These are phyloP conservation scores for Drosophila limbata DNA, from an alignment of 2,888 invertebrate species.

Conservation along the genomic window DNA sequence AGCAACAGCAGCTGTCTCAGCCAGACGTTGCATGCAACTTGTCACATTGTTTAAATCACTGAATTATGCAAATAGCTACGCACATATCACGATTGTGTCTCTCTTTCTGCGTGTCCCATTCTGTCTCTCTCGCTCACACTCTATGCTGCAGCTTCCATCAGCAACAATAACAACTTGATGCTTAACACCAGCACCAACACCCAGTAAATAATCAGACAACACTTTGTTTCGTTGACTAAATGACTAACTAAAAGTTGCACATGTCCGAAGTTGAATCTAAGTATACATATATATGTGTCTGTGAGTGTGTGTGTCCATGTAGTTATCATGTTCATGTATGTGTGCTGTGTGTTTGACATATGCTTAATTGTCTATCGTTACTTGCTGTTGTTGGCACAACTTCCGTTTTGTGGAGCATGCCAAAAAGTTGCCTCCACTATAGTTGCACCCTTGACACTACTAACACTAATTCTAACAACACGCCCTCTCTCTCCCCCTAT, in stretches of 20 bases:
- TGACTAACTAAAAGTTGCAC: slow-evolving; percentile 49
- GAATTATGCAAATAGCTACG: slow-evolving; percentile 77
- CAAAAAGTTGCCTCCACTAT: slow-evolving; percentile 59
- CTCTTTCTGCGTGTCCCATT: not conserved
- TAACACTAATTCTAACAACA: slow-evolving; percentile 16
- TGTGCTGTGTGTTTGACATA: slow-evolving; percentile 46
- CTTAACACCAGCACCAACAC: slow-evolving; percentile 35
- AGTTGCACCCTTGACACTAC: slow-evolving; percentile 72
- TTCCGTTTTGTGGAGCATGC: slow-evolving; percentile 61
- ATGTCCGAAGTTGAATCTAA: slow-evolving; percentile 18
- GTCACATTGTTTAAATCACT: slow-evolving; percentile 76
- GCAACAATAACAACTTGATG: slow-evolving; percentile 33
- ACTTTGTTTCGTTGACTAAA: slow-evolving; percentile 51
- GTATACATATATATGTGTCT: not conserved
- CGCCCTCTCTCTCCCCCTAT: slow-evolving; percentile 14
- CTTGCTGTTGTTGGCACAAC: slow-evolving; percentile 52
- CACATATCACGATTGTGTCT: slow-evolving; percentile 11
- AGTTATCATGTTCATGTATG: not conserved
- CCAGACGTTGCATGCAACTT: slow-evolving; percentile 77
- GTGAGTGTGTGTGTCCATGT: slow-evolving; percentile 13
- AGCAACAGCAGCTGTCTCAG: slow-evolving; percentile 45
- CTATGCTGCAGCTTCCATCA: slow-evolving; percentile 12
- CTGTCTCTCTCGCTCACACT: not conserved
- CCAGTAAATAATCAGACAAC: slow-evolving; percentile 53
- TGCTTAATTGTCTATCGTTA: slow-evolving; percentile 15